These are phyloP conservation scores for pig (Sus scrofa) DNA, from an alignment of 2,113 vertebrate species.

Conservation along the genomic window DNA sequence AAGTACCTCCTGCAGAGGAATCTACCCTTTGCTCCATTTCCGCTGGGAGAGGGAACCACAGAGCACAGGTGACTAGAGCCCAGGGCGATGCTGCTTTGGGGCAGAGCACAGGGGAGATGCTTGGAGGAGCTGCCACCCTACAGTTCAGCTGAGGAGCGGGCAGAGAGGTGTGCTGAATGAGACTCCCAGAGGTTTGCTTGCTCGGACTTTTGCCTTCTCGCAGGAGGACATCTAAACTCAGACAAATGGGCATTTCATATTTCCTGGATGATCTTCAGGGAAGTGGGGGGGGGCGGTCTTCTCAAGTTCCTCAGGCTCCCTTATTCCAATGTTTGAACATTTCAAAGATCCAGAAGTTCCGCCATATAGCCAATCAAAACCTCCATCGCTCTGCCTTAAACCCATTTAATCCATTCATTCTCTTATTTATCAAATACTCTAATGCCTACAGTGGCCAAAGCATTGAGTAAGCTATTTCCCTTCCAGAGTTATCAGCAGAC, in stretches of 20 bases:
- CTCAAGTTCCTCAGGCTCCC: background rate
- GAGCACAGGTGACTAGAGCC: background rate
- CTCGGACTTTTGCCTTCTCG: background rate
- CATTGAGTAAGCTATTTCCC: background rate
- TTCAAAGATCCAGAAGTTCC: background rate
- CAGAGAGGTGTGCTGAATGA: background rate
- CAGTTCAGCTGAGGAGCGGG: background rate
- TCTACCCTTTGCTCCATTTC: background rate
- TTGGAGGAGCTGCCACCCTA: background rate
- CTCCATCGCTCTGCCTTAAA: background rate
- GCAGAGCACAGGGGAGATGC: background rate
- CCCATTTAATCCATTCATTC: background rate
- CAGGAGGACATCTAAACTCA: background rate
- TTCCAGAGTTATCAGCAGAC: background rate
- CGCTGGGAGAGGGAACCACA: background rate
- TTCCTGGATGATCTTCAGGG: background rate
- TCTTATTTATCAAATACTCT: background rate
- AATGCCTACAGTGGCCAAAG: background rate
- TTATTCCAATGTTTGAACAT: background rate
- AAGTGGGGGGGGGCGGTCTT: background rate
- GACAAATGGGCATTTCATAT: background rate
- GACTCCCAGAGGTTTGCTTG: background rate
- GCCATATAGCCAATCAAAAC: background rate
- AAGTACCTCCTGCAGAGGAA: background rate
- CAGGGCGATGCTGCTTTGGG: background rate